Evolutionary conservation across 2,797 vertebrate species (phyloP), one percentile per base, ranked within the genome.

Genomic region (Labroides dimidiatus): DNA sequence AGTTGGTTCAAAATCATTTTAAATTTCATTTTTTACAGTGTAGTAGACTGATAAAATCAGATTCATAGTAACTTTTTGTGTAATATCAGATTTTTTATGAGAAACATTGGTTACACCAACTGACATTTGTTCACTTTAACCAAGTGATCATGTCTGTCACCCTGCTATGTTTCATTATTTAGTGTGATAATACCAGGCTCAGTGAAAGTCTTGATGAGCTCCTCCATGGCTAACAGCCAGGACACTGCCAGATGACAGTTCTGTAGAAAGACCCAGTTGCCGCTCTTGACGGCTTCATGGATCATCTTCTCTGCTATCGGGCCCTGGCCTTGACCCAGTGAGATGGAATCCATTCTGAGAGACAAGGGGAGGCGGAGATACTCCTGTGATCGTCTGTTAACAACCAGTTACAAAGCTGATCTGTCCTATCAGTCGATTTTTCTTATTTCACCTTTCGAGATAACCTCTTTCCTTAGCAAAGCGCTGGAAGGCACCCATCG

Each of bases 221-320:
- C 95, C 85, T 96, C 95, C 94, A 96, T 96, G 37, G 94, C 78
- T 72, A 95, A 77, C 95, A 95, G 95, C 95, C 95, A 96, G 47
- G 95, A 96, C 14, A 96, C 93, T 0, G 94, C 93, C 55, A 96
- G 92, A 72, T 96, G 95, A 78, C 94, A 96, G 79, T 96, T 96
- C 84, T 97, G 94, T 67, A 96, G 85, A 80, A 96, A 97, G 54
- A 96, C 77, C 95, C 95, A 95, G 53, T 93, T 95, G 64, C 95
- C 95, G 20, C 45, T 87, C 74, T 88, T 93, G 86, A 96, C 78
- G 6, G 93, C 94, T 57, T 91, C 91, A 47, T 63, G 79, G 76
- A 96, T 95, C 90, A 95, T 93, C 80, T 82, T 94, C 91, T 96
- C 95, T 19, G 95, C 95, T 77, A 95, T 94, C 0, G 95, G 94